Conservation (phyloP, 2,113 vertebrate species). For the Stigmatopora nigra region DNA sequence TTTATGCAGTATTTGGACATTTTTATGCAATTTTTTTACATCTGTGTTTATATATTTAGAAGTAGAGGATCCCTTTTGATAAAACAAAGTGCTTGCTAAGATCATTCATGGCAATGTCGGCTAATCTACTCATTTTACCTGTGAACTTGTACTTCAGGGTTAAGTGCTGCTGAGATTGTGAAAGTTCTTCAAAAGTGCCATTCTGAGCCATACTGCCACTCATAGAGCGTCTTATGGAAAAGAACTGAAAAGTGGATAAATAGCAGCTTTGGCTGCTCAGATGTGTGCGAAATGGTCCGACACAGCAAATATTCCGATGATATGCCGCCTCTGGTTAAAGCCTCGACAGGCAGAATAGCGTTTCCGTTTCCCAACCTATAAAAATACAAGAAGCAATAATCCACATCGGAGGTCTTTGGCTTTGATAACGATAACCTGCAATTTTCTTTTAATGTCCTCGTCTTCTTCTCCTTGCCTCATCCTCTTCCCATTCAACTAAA, state of each 20-base stretch:
- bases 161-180: slow-evolving; percentile 39
- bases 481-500: slow-evolving; percentile 48
- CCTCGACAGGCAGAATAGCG: slow-evolving; percentile 20
- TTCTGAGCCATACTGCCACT: slow-evolving; percentile 29
- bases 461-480: neutral
- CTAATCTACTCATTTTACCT: slow-evolving; percentile 53
- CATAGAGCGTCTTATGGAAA: slow-evolving; percentile 33
- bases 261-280: slow-evolving; percentile 46
- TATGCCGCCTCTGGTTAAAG: slow-evolving; percentile 22
- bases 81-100: slow-evolving; percentile 25
- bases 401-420: slow-evolving; percentile 52
- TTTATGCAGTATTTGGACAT: too few species aligned
- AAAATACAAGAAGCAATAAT: slow-evolving; percentile 40
- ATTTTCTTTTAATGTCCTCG: slow-evolving; percentile 51
- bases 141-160: slow-evolving; percentile 45
- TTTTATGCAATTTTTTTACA: too few species aligned
- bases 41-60: slow-evolving; percentile 1
- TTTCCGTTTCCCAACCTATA: slow-evolving; percentile 12
- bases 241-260: slow-evolving; percentile 50
- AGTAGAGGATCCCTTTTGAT: slow-evolving; percentile 14
- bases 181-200: slow-evolving; percentile 11
- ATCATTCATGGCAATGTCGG: slow-evolving; percentile 48
- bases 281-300: slow-evolving; percentile 39
- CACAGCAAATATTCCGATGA: slow-evolving; percentile 40
- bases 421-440: slow-evolving; percentile 51